Evolutionary conservation across 2,797 vertebrate genomes (phyloP).

Genomic region (Typhlichthys subterraneus): DNA sequence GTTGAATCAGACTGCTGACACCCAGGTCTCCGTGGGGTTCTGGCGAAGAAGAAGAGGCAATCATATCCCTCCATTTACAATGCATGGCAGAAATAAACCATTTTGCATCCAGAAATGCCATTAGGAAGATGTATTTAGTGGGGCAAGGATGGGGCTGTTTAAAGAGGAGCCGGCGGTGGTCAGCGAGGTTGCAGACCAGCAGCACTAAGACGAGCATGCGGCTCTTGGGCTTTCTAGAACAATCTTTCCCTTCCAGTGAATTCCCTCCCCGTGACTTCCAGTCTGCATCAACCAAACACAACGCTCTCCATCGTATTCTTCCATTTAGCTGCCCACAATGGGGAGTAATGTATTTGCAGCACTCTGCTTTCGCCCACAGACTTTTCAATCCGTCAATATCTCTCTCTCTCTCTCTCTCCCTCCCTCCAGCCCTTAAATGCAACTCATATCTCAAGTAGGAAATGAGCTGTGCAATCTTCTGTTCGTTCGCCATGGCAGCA

Average conservation of each 20-base stretch:
- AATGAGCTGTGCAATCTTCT: slow-evolving; percentile 50
- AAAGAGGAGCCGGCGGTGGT: background rate
- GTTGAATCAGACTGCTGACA: slow-evolving; percentile 3
- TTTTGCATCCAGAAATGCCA: slow-evolving; percentile 9
- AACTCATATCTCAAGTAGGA: slow-evolving; percentile 58
- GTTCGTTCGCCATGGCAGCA: slow-evolving; percentile 9
- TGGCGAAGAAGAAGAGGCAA: slow-evolving; percentile 1
- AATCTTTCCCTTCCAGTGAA: slow-evolving; percentile 42
- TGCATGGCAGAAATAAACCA: background rate
- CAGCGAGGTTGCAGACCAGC: background rate
- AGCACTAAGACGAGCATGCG: background rate
- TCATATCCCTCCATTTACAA: slow-evolving; percentile 1
- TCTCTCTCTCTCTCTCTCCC: slow-evolving; percentile 35
- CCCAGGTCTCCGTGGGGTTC: background rate
- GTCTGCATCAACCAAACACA: slow-evolving; percentile 24
- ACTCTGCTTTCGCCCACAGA: slow-evolving; percentile 50
- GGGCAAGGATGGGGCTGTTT: background rate
- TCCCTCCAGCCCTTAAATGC: slow-evolving; percentile 24
- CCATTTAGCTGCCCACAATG: slow-evolving; percentile 68
- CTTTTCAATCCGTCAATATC: slow-evolving; percentile 56
- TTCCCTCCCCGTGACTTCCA: slow-evolving; percentile 53
- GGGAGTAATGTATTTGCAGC: slow-evolving; percentile 48
- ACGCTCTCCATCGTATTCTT: slow-evolving; percentile 26
- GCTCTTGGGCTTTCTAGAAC: slow-evolving; percentile 10
- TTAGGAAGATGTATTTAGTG: slow-evolving; percentile 14